phyloP scores from a whole-genome alignment of 2,113 vertebrate species.

The Mesocricetus auratus region DNA sequence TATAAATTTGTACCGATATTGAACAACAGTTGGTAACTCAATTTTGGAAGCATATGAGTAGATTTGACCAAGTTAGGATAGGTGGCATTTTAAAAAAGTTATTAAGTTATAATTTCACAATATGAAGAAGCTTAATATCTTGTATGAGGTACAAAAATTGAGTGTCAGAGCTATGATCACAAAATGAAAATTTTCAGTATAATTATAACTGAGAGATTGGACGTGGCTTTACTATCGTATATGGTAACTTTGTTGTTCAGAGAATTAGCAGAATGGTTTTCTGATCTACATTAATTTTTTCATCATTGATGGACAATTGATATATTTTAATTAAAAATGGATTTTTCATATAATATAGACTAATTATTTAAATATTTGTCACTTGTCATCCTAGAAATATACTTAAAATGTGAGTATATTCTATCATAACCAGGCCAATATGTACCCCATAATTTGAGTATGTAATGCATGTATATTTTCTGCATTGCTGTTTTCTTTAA shows the following conservation, averaged over 20 bases:
- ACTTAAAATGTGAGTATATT: slow-evolving; percentile 51
- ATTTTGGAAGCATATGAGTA: not conserved
- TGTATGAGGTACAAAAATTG: not conserved
- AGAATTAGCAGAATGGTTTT: not conserved
- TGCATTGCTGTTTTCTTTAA: slow-evolving; percentile 1
- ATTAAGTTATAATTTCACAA: slow-evolving; percentile 1
- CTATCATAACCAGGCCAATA: not conserved
- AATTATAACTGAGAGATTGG: not conserved
- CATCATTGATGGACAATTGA: not conserved
- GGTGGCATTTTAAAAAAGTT: not conserved
- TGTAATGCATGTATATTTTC: not conserved
- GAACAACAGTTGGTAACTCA: not conserved
- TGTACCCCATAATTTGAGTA: slow-evolving; percentile 40
- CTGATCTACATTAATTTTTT: not conserved
- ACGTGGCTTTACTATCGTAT: not conserved
- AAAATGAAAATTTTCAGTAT: not conserved
- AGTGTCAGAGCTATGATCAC: not conserved
- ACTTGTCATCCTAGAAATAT: not conserved
- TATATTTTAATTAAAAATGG: not conserved
- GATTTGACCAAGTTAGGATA: not conserved
- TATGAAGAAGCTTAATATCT: not conserved
- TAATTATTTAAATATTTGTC: not conserved
- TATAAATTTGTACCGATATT: not conserved
- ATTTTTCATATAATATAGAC: not conserved
- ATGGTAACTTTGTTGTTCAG: not conserved